Percentiles rank a stretch among this genome's conserved stretches.
phyloP scores from a whole-genome alignment of 2,888 invertebrate species.

The Harpagoxenus sublaevis region DNA sequence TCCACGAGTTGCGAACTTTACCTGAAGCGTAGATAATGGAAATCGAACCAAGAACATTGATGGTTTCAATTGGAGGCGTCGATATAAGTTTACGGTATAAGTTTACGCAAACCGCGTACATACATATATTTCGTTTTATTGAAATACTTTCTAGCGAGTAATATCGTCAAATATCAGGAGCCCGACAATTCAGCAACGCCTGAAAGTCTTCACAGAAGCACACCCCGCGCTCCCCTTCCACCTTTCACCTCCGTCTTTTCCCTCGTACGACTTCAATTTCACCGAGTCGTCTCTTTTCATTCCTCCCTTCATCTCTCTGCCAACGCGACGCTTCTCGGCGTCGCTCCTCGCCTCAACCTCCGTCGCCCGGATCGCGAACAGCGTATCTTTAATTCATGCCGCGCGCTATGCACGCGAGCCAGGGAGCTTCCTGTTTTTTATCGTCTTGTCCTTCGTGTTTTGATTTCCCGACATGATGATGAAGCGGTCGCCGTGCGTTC shows the following conservation, averaged over 20 bases:
- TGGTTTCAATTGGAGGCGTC: neutral
- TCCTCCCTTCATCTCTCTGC: neutral
- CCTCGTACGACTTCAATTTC: constrained; percentile 40
- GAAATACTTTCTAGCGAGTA: neutral
- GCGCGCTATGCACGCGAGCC: constrained; percentile 45
- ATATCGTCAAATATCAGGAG: neutral
- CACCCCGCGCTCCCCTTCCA: neutral
- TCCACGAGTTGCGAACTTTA: constrained; percentile 28
- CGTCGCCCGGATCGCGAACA: constrained; percentile 36
- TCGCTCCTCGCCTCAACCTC: constrained; percentile 27
- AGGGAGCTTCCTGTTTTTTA: constrained; percentile 21
- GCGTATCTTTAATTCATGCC: constrained; percentile 62
- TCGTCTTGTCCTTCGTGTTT: constrained; percentile 33
- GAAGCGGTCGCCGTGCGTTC: neutral
- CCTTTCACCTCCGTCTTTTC: neutral
- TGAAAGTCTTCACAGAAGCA: too few relatives aligned
- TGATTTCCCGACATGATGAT: constrained; percentile 39
- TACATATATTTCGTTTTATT: neutral
- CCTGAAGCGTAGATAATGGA: neutral
- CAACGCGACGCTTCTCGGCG: constrained; percentile 12
- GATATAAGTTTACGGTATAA: neutral
- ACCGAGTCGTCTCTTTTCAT: constrained; percentile 43
- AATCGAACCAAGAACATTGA: constrained; percentile 2
- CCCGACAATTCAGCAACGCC: neutral
- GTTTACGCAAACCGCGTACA: neutral